Evolutionary conservation across 2,888 invertebrate genomes (phyloP).

Genomic region (Kryphioiulus occultus): DNA sequence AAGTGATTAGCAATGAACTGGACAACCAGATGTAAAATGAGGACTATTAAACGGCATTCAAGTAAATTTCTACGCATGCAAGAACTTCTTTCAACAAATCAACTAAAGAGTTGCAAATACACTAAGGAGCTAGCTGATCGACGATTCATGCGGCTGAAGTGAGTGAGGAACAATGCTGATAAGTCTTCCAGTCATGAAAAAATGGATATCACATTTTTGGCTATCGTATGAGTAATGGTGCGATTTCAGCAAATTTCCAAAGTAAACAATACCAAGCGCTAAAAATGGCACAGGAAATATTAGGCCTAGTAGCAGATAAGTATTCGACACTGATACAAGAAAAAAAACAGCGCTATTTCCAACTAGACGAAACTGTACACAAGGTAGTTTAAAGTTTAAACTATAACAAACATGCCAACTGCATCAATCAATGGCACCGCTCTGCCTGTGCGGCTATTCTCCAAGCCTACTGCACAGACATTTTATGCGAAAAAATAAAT

Average conservation of each 20-base stretch:
- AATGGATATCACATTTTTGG: neutral
- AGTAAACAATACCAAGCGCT: neutral
- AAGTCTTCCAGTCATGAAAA: neutral
- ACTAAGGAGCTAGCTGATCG: neutral
- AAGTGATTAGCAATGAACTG: neutral
- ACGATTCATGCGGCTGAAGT: neutral
- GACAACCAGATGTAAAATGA: neutral
- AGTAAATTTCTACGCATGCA: neutral
- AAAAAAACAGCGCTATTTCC: neutral
- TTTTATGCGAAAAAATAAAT: neutral
- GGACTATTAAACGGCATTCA: neutral
- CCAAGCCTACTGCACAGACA: no score
- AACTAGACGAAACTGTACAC: neutral
- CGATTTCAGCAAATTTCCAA: constrained; percentile 19
- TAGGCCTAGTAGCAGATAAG: neutral
- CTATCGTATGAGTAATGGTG: neutral
- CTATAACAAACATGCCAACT: neutral
- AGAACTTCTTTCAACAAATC: neutral
- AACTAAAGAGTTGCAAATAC: neutral
- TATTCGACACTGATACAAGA: neutral
- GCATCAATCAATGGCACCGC: neutral
- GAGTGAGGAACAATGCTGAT: neutral
- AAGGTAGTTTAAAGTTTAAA: neutral
- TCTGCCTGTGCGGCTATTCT: no score
- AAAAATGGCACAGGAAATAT: constrained; percentile 36